Evolutionary conservation across 2,113 vertebrate genomes (phyloP).

Genomic region (Clarias batrachus): DNA sequence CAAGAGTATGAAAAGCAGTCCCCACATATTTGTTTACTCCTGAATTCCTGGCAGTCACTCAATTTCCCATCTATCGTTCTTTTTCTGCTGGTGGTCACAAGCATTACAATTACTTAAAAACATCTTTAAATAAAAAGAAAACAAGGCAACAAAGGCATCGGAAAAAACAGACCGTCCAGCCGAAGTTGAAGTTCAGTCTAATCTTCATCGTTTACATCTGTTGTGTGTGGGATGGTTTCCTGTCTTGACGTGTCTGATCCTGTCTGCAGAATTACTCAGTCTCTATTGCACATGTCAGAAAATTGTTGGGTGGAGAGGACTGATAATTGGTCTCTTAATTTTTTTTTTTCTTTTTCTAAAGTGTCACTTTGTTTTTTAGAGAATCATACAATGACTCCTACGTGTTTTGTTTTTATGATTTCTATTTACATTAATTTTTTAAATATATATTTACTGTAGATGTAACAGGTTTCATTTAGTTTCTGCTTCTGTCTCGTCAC

Average conservation of each 20-base stretch:
- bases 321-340: background rate
- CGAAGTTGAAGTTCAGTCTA: background rate
- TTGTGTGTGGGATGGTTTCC: constrained; percentile 32
- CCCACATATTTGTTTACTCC: constrained; percentile 33
- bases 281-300: constrained; percentile 27
- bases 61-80: background rate
- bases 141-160: background rate
- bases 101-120: background rate
- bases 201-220: background rate
- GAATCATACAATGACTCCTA: background rate
- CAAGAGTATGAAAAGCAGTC: constrained; percentile 24
- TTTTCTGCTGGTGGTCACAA: background rate
- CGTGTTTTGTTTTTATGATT: background rate
- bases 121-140: constrained; percentile 12
- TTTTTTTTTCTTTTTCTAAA: background rate
- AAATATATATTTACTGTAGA: too few species aligned
- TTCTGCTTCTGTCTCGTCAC: background rate
- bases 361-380: background rate
- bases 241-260: constrained; percentile 22
- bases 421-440: background rate
- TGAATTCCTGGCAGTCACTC: background rate
- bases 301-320: constrained; percentile 25
- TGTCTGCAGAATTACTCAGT: constrained; percentile 26
- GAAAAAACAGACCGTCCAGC: background rate
- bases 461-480: background rate